A percentile compares a stretch with the other conserved stretches of the same genome.
phyloP scores from a whole-genome alignment of 1,140 invertebrate genomes.

The Argopecten irradians region DNA sequence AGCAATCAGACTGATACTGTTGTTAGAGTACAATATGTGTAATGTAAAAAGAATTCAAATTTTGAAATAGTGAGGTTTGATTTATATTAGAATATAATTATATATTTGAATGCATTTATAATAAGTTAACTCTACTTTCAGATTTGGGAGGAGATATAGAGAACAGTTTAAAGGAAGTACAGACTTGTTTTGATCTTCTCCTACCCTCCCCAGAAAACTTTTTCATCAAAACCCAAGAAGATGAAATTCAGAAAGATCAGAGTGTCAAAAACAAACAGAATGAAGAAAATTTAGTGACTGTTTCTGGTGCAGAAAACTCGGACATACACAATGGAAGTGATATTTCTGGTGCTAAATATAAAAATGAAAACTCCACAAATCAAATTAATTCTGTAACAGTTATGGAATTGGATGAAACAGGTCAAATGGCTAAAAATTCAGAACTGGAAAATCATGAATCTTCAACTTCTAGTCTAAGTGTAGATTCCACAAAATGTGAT shows the following conservation, averaged over 20 bases:
- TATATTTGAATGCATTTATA: too few relatives aligned
- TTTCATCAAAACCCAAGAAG: conserved; percentile 56
- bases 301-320: neutral
- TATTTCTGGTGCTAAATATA: neutral
- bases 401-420: neutral
- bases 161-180: conserved; percentile 70
- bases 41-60: too few relatives aligned
- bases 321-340: neutral
- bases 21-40: too few relatives aligned
- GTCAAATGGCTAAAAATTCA: neutral
- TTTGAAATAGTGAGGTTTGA: too few relatives aligned
- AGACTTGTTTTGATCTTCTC: conserved; percentile 76
- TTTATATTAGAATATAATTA: too few relatives aligned
- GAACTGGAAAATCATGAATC: neutral
- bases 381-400: neutral
- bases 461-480: neutral
- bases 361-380: neutral
- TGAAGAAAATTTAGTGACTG: neutral
- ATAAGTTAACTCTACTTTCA: conserved; percentile 52
- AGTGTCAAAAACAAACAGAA: neutral
- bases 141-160: conserved; percentile 66
- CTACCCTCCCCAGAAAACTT: conserved; percentile 74
- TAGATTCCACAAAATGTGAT: neutral
- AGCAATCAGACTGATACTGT: too few relatives aligned
- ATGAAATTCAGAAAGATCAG: conserved; percentile 9